phyloP scores from a whole-genome alignment of 2,888 invertebrate genomes.

The Anthophora plumipes region DNA sequence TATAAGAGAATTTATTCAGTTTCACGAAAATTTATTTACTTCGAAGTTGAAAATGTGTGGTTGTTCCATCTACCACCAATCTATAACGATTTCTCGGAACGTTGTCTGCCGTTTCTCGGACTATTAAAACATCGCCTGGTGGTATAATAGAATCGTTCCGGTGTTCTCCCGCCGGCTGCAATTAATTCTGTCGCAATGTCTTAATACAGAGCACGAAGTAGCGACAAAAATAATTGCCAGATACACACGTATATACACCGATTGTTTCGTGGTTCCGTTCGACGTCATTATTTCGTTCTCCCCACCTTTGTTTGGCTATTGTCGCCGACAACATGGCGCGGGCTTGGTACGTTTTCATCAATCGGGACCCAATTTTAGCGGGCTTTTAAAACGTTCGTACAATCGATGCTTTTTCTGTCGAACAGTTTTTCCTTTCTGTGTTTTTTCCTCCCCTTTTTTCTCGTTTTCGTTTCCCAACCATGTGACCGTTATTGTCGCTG shows the following conservation, averaged over 20 bases:
- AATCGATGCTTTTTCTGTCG: neutral
- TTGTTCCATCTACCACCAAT: neutral
- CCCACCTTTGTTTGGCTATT: constrained; percentile 8
- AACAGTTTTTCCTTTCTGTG: constrained; percentile 2
- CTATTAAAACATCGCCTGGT: constrained; percentile 16
- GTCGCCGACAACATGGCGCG: constrained; percentile 2
- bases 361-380: neutral
- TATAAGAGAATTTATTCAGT: too few species aligned
- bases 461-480: neutral
- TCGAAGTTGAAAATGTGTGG: neutral
- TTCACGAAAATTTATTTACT: neutral
- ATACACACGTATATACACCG: neutral
- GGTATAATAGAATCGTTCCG: neutral
- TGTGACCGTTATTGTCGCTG: neutral
- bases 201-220: constrained; percentile 12
- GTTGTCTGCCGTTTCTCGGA: neutral
- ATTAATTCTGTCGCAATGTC: constrained; percentile 30
- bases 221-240: constrained; percentile 42
- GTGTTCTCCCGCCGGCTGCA: neutral
- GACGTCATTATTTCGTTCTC: constrained; percentile 16
- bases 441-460: neutral
- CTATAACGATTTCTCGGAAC: constrained; percentile 6
- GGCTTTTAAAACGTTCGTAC: neutral
- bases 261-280: constrained; percentile 21
- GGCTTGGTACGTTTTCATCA: constrained; percentile 7